A percentile compares a stretch with the other conserved stretches of the same genome.
Conservation (phyloP, 2,113 vertebrate genomes). For the Mesocricetus auratus region DNA sequence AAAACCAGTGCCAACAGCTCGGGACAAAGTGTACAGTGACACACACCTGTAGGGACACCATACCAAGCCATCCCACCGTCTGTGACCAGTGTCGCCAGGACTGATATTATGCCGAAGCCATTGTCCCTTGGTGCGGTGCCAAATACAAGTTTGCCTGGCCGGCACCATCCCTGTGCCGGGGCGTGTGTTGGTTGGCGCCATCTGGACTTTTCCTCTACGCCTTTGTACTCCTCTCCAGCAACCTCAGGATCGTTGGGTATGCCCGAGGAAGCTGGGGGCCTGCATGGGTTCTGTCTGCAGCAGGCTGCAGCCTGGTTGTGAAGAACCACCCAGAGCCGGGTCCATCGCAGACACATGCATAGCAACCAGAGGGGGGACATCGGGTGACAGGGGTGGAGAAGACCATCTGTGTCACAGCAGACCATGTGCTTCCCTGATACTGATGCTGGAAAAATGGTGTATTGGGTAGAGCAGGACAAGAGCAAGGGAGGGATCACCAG, state of each 20-base stretch:
- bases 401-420: not conserved
- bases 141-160: not conserved
- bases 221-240: not conserved
- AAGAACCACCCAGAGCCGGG: not conserved
- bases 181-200: not conserved
- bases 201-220: not conserved
- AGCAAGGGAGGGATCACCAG: rapidly evolving
- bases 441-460: no score
- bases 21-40: not conserved
- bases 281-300: not conserved
- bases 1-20: not conserved
- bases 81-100: not conserved
- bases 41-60: not conserved
- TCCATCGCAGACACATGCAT: not conserved
- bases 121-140: not conserved
- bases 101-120: no score
- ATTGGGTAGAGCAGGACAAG: not conserved
- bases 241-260: no score
- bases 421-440: not conserved
- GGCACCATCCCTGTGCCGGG: no score
- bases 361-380: not conserved
- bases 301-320: not conserved
- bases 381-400: not conserved
- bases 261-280: no score
- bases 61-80: not conserved